These are phyloP conservation scores for Phaedon cochleariae DNA, from an alignment of 2,888 invertebrate species.

Conservation along the genomic window DNA sequence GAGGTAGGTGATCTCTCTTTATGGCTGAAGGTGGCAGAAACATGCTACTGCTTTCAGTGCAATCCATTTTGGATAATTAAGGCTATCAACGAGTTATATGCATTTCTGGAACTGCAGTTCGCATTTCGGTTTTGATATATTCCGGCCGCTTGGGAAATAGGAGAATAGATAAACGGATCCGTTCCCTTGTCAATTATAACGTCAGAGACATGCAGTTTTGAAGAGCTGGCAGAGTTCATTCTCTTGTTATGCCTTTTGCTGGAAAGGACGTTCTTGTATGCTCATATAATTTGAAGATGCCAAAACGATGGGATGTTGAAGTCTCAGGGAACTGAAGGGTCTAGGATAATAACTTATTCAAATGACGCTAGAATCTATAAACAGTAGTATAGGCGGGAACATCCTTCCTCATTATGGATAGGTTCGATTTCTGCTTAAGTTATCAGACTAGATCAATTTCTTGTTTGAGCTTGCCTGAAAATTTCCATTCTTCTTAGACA, in stretches of 20 bases:
- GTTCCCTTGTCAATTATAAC: neutral
- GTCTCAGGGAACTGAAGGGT: no score
- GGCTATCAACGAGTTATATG: constrained; percentile 21
- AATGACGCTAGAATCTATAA: no score
- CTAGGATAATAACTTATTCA: no score
- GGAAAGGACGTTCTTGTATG: no score
- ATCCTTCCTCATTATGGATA: no score
- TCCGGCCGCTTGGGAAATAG: neutral
- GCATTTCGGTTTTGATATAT: constrained; percentile 16
- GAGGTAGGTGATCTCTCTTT: constrained; percentile 15
- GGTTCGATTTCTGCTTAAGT: no score
- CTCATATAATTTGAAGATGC: no score
- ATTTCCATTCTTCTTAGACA: no score
- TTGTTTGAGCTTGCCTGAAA: no score
- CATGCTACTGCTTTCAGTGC: constrained; percentile 36
- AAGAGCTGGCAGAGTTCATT: neutral
- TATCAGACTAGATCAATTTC: no score
- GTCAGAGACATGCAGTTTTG: neutral
- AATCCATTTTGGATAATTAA: constrained; percentile 34
- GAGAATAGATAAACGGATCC: neutral
- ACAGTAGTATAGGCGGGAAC: no score
- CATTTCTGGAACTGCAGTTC: neutral
- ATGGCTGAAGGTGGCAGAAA: constrained; percentile 33
- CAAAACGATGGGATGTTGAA: no score
- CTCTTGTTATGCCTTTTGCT: neutral